Evolutionary conservation across 92 coral and sea anemone genomes (phyloP).

Genomic region (Zoanthus sansibaricus): DNA sequence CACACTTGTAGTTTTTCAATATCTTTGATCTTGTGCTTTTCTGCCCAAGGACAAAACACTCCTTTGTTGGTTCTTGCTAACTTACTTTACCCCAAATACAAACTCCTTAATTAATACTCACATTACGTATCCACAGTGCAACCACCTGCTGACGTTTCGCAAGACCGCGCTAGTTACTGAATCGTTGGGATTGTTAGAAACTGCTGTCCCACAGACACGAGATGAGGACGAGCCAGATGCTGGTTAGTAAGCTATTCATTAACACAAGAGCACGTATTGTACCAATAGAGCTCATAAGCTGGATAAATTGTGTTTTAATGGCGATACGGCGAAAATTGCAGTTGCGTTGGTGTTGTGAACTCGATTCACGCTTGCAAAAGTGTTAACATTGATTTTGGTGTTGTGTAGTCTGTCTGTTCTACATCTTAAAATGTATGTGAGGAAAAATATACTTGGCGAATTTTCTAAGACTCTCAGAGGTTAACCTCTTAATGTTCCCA

Average conservation of each 20-base stretch:
- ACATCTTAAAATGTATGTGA: too few relatives aligned
- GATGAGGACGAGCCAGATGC: constrained; percentile 72
- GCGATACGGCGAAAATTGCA: too few relatives aligned
- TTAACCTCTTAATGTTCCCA: not conserved
- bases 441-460: too few relatives aligned
- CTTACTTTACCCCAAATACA: not conserved
- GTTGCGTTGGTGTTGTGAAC: too few relatives aligned
- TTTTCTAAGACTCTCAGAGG: not conserved
- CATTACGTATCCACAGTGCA: constrained; percentile 54
- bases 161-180: constrained; percentile 86
- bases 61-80: too few relatives aligned
- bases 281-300: too few relatives aligned
- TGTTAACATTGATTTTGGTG: too few relatives aligned
- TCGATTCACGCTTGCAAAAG: too few relatives aligned
- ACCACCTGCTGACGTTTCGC: constrained; percentile 82
- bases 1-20: too few relatives aligned
- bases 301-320: too few relatives aligned
- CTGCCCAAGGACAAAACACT: not conserved
- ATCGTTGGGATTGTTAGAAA: constrained; percentile 77
- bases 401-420: too few relatives aligned
- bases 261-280: not conserved
- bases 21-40: too few relatives aligned
- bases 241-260: constrained; percentile 48
- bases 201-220: constrained; percentile 84
- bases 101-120: not conserved